A percentile compares a stretch with the other conserved stretches of the same genome.
Evolutionary conservation across 2,113 vertebrate genomes (phyloP).

Genomic region (Ophiodon elongatus): DNA sequence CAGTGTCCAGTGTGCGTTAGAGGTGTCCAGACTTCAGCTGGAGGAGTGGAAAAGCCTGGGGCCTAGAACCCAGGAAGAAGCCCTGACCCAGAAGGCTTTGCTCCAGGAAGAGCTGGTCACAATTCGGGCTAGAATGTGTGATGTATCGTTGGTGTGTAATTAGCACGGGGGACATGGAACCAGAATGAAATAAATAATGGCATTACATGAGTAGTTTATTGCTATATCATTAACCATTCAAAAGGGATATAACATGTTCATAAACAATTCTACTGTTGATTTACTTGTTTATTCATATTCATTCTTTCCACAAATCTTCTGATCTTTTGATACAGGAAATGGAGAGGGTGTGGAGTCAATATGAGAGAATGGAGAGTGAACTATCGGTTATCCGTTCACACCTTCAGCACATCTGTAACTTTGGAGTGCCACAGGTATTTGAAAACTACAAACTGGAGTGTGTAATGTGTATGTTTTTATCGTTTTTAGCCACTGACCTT

Average conservation of each 20-base stretch:
- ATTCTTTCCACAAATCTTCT: conserved; percentile 67
- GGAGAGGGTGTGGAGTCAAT: conserved; percentile 88
- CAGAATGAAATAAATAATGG: not conserved
- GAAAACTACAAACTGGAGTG: not conserved
- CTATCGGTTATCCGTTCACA: conserved; percentile 88
- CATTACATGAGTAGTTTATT: not conserved
- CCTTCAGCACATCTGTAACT: conserved; percentile 88
- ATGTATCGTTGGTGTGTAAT: conserved; percentile 85
- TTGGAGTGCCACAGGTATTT: conserved; percentile 88
- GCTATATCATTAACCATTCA: not conserved
- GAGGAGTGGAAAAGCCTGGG: conserved; percentile 76
- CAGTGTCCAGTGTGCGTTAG: conserved; percentile 88
- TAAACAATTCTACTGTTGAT: not conserved
- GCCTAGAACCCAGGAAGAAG: conserved; percentile 74
- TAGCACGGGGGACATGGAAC: not conserved
- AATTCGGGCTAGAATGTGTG: conserved; percentile 89
- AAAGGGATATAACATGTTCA: not conserved
- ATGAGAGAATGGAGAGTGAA: conserved; percentile 89
- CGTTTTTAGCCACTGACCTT: not conserved
- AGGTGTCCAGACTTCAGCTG: conserved; percentile 86
- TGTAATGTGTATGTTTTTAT: not conserved
- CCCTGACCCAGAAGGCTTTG: conserved; percentile 86
- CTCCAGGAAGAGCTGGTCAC: conserved; percentile 92
- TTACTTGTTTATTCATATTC: not conserved
- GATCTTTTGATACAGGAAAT: conserved; percentile 82